These are phyloP conservation scores for Uloborus plumipes DNA, from an alignment of 2,888 invertebrate species.

Conservation along the genomic window DNA sequence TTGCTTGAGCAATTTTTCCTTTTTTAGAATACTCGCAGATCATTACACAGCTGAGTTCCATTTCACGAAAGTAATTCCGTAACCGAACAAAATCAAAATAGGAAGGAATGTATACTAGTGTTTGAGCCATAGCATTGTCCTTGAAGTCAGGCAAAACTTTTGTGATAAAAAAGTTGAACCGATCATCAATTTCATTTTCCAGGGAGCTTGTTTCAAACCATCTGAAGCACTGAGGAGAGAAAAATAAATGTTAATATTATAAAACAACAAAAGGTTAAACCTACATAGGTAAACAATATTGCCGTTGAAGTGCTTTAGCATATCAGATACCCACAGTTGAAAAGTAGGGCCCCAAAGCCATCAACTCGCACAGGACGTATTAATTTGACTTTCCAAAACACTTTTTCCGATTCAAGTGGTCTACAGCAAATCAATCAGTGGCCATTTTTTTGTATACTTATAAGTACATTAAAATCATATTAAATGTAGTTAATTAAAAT, in stretches of 20 bases:
- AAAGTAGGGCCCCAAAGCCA: too few species aligned
- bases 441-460: too few species aligned
- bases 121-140: slow-evolving; percentile 84
- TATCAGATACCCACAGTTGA: too few species aligned
- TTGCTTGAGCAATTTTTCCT: slow-evolving; percentile 86
- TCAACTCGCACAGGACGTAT: too few species aligned
- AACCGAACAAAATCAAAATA: slow-evolving; percentile 96
- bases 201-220: slow-evolving; percentile 79
- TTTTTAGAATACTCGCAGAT: slow-evolving; percentile 94
- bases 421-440: too few species aligned
- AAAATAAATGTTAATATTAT: slow-evolving; percentile 9
- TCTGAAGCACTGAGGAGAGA: slow-evolving; percentile 78
- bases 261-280: too few species aligned
- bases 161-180: slow-evolving; percentile 86
- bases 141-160: slow-evolving; percentile 85
- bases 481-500: too few species aligned
- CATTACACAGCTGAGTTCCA: slow-evolving; percentile 89
- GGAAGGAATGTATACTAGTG: slow-evolving; percentile 90
- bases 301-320: too few species aligned
- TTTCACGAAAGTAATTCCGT: slow-evolving; percentile 90
- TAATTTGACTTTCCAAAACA: too few species aligned
- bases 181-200: slow-evolving; percentile 79
- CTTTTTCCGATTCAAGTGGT: too few species aligned
- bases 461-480: too few species aligned
- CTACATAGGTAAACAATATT: too few species aligned